phyloP scores from a whole-genome alignment of 2,113 vertebrate species.

The Muntiacus muntjak region DNA sequence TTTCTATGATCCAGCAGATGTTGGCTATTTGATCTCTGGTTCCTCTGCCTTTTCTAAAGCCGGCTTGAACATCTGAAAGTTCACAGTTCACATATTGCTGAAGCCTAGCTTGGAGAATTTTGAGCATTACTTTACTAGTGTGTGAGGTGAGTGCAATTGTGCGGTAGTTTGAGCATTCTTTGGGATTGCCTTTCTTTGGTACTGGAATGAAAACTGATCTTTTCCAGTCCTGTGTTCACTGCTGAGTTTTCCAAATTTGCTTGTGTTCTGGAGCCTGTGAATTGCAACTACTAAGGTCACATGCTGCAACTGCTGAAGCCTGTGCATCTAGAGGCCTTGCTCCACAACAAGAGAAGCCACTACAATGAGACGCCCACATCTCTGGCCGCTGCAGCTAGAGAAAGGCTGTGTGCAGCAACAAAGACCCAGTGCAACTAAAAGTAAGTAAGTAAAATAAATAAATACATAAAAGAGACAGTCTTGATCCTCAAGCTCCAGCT shows the following conservation, averaged over 20 bases:
- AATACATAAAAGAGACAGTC: neutral
- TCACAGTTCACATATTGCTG: neutral
- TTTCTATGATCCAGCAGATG: too few relatives aligned
- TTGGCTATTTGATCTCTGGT: neutral
- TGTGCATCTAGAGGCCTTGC: neutral
- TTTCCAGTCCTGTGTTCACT: neutral
- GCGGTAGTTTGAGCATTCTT: neutral
- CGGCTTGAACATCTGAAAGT: neutral
- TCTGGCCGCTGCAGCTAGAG: neutral
- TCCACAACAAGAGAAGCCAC: neutral
- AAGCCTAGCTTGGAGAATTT: neutral
- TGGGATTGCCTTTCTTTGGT: neutral
- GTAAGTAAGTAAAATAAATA: neutral
- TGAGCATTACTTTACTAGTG: neutral
- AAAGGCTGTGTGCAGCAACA: neutral
- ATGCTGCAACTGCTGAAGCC: neutral
- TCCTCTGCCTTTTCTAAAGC: neutral
- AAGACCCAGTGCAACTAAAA: neutral
- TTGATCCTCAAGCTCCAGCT: neutral
- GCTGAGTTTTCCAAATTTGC: neutral
- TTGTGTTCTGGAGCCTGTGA: neutral
- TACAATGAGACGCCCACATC: neutral
- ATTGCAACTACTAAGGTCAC: neutral
- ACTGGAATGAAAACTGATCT: neutral
- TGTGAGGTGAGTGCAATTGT: neutral